Evolutionary conservation across 1,140 invertebrate species (phyloP).

Genomic region (Riptortus pedestris): DNA sequence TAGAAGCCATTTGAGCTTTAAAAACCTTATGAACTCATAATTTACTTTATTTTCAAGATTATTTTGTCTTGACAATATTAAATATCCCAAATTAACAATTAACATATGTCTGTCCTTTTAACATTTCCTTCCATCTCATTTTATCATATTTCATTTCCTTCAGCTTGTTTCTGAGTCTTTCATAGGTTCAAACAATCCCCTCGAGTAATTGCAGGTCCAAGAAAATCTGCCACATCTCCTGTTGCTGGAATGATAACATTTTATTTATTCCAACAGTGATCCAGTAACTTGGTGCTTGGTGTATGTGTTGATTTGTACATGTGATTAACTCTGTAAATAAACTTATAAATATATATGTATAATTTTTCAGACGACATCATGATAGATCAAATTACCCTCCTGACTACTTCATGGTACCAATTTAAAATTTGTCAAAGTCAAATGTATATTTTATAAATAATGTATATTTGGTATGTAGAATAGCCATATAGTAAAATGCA

Average conservation of each 20-base stretch:
- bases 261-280: slow-evolving; percentile 16
- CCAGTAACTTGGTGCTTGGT: slow-evolving; percentile 23
- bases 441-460: slow-evolving; percentile 11
- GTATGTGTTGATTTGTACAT: slow-evolving; percentile 10
- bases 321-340: slow-evolving; percentile 10
- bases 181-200: no score
- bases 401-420: neutral
- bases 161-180: no score
- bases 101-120: no score
- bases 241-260: slow-evolving; percentile 15
- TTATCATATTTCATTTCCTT: slow-evolving; percentile 11
- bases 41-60: no score
- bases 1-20: no score
- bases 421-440: neutral
- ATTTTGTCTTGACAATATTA: no score
- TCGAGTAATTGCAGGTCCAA: slow-evolving; percentile 8
- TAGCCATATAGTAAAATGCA: slow-evolving; percentile 4
- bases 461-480: slow-evolving; percentile 13
- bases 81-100: no score
- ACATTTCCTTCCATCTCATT: no score
- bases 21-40: no score
- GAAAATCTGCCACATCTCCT: slow-evolving; percentile 23
- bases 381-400: neutral
- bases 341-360: slow-evolving; percentile 2
- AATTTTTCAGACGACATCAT: slow-evolving; percentile 5